Percentiles rank a stretch among this genome's conserved stretches.
Evolutionary conservation across 2,888 invertebrate species (phyloP).

Genomic region (Cephonodes hylas): DNA sequence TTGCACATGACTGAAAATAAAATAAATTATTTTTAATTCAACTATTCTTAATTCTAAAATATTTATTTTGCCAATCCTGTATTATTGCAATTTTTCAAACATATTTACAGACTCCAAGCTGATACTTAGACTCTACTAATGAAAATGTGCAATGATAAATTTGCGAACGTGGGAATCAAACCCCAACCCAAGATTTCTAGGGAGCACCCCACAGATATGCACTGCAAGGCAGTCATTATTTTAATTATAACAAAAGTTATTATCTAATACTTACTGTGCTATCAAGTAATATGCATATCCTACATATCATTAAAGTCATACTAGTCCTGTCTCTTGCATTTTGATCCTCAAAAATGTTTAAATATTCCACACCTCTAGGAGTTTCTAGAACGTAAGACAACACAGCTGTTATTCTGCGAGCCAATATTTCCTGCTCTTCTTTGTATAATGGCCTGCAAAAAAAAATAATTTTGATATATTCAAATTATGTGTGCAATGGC

Average conservation of each 20-base stretch:
- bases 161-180: no score
- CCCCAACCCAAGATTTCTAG: no score
- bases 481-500: no score
- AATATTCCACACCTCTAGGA: constrained; percentile 30
- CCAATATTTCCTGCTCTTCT: constrained; percentile 62
- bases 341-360: constrained; percentile 29
- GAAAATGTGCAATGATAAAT: no score
- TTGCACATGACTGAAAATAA: constrained; percentile 60
- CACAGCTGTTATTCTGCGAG: constrained; percentile 48
- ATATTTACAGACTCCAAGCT: no score
- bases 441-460: constrained; percentile 55
- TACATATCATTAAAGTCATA: constrained; percentile 38
- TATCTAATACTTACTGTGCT: constrained; percentile 48
- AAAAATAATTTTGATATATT: neutral
- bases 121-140: no score
- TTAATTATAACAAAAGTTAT: neutral
- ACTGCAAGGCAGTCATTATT: neutral
- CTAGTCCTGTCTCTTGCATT: constrained; percentile 9
- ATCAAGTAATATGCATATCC: constrained; percentile 56
- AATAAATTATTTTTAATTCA: neutral
- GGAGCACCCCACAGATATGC: no score
- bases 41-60: neutral
- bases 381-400: constrained; percentile 41
- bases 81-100: neutral
- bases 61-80: no score